Percentiles rank a stretch among this genome's conserved stretches.
Evolutionary conservation across 2,797 vertebrate genomes (phyloP).

Genomic region (Passerculus sandwichensis): DNA sequence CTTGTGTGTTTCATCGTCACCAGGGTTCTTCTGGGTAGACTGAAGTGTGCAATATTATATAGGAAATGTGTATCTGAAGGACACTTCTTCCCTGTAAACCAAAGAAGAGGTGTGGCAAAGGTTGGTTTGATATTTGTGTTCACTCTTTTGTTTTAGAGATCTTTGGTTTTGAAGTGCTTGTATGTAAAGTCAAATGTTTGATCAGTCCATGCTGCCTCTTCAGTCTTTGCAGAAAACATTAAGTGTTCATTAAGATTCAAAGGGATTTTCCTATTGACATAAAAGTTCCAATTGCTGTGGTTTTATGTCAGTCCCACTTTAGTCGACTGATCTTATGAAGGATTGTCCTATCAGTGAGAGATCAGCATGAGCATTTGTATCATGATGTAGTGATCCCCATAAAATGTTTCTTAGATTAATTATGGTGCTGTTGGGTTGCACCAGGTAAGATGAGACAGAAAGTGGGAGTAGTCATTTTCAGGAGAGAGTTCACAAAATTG

Average conservation of each 20-base stretch:
- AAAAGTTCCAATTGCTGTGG: not conserved
- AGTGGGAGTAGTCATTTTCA: not conserved
- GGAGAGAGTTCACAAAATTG: not conserved
- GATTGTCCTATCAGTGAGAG: not conserved
- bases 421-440: not conserved
- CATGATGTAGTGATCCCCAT: rapidly evolving
- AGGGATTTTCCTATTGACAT: not conserved
- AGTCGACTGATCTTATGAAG: not conserved
- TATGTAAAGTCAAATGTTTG: not conserved
- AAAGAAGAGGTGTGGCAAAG: not conserved
- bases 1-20: not conserved
- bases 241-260: not conserved
- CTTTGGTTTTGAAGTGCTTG: not conserved
- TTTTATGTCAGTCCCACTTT: not conserved
- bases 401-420: not conserved
- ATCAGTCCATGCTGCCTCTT: not conserved
- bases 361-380: not conserved
- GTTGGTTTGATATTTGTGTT: not conserved
- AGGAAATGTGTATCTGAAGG: not conserved
- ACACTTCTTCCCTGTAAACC: not conserved
- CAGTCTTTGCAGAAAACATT: not conserved
- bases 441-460: not conserved
- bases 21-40: not conserved
- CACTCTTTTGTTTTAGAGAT: not conserved
- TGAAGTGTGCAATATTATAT: not conserved